Percentiles rank a stretch among this genome's conserved stretches.
Conservation (phyloP, 2,113 vertebrate species). For the Ochotona curzoniae region DNA sequence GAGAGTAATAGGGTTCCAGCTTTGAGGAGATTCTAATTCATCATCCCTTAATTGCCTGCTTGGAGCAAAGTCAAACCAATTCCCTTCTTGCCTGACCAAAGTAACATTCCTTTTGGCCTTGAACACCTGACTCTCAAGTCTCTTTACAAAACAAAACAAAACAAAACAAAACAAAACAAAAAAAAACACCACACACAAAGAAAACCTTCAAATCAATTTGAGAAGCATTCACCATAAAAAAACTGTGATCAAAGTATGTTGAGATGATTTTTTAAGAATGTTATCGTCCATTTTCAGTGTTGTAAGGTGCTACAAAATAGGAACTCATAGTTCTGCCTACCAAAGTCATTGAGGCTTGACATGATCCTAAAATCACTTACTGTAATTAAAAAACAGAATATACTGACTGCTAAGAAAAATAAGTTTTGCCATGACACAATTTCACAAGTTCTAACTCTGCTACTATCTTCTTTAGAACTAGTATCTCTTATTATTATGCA, state of each 20-base stretch:
- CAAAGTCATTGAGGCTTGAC: not conserved
- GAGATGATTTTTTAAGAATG: constrained; percentile 35
- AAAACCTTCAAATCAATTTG: constrained; percentile 22
- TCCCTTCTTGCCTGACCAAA: constrained; percentile 82
- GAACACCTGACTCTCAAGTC: constrained; percentile 74
- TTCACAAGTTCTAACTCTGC: not conserved
- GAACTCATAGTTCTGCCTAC: not conserved
- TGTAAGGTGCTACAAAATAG: not conserved
- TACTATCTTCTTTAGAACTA: not conserved
- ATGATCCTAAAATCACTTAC: not conserved
- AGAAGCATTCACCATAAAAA: constrained; percentile 47
- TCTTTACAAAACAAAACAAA: constrained; percentile 44
- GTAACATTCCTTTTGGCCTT: constrained; percentile 61
- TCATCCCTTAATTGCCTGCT: constrained; percentile 86
- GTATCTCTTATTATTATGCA: not conserved
- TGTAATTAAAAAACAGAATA: not conserved
- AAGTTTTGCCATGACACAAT: not conserved
- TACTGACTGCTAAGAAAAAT: not conserved
- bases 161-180: too few species aligned
- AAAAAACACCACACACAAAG: too few species aligned
- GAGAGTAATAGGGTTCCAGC: constrained; percentile 78
- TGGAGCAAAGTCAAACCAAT: constrained; percentile 86
- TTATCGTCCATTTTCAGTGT: constrained; percentile 4
- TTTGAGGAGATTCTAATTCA: constrained; percentile 82
- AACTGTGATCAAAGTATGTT: not conserved